phyloP scores from a whole-genome alignment of 2,113 vertebrate genomes.

The Balaenoptera acutorostrata region DNA sequence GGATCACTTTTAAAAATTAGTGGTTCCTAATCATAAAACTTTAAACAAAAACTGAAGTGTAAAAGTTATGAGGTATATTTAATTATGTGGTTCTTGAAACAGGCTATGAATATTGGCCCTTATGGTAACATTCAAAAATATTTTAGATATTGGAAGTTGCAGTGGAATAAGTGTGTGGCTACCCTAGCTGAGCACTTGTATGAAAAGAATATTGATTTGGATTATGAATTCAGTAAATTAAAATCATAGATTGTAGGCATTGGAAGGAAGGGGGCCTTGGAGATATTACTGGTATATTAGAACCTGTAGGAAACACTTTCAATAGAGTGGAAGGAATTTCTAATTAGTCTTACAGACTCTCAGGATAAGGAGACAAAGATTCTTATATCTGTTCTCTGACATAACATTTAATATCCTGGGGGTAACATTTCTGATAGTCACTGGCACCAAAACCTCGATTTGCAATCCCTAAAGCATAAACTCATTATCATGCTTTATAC shows the following conservation, averaged over 20 bases:
- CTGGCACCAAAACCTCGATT: constrained; percentile 6
- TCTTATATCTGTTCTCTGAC: constrained; percentile 5
- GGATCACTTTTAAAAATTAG: neutral
- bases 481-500: neutral
- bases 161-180: neutral
- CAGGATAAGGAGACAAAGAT: neutral
- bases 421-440: neutral
- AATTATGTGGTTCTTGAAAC: constrained; percentile 40
- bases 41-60: constrained; percentile 15
- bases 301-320: constrained; percentile 29
- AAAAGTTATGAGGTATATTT: constrained; percentile 9
- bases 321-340: constrained; percentile 19
- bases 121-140: constrained; percentile 34
- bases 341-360: neutral
- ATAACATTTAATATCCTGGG: constrained; percentile 41
- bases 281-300: constrained; percentile 11
- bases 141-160: constrained; percentile 44
- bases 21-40: constrained; percentile 11
- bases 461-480: neutral
- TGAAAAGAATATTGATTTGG: constrained; percentile 52
- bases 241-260: neutral
- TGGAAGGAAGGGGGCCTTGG: neutral
- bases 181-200: neutral
- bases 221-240: constrained; percentile 59
- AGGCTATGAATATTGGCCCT: neutral